phyloP scores from a whole-genome alignment of 2,113 vertebrate genomes.

The Riparia riparia region DNA sequence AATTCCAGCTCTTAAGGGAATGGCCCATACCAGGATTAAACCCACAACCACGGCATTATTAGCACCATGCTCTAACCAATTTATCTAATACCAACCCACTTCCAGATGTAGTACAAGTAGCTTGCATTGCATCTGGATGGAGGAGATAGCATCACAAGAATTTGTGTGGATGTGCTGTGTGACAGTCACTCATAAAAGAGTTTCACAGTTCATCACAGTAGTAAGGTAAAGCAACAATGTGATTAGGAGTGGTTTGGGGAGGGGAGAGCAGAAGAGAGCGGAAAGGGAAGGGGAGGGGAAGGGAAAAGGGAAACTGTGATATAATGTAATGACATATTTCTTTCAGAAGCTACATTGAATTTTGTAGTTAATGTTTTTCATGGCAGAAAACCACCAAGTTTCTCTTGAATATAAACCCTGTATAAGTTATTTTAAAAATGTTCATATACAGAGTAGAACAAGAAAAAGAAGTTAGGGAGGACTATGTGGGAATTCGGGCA shows the following conservation, averaged over 20 bases:
- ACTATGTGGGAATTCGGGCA: neutral
- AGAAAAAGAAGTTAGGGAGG: neutral
- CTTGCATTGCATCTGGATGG: neutral
- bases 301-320: neutral
- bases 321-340: neutral
- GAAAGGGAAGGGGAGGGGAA: neutral
- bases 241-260: neutral
- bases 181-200: neutral
- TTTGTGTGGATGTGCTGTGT: neutral
- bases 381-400: neutral
- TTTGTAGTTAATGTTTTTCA: neutral
- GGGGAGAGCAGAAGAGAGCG: neutral
- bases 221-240: neutral
- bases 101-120: neutral
- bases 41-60: neutral
- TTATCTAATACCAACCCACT: neutral
- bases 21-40: neutral
- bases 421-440: neutral
- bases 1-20: neutral
- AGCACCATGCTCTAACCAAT: neutral
- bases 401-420: neutral
- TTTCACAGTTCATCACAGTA: neutral
- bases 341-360: neutral
- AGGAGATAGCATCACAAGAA: neutral
- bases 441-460: neutral